These are phyloP conservation scores for Littorina saxatilis DNA, from an alignment of 1,140 invertebrate genomes.

Conservation along the genomic window DNA sequence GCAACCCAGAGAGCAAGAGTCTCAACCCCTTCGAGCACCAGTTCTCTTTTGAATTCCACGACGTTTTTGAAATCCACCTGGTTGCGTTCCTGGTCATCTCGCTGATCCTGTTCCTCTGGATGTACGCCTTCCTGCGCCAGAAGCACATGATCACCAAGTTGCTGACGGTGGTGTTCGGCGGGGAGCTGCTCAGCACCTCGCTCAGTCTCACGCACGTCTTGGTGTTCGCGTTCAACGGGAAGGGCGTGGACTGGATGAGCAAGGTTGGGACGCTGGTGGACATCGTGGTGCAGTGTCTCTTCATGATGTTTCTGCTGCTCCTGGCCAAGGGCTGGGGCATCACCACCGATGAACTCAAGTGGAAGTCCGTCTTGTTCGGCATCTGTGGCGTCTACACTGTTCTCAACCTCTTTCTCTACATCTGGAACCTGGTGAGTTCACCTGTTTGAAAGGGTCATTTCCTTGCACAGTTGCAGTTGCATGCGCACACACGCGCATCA, in stretches of 20 bases:
- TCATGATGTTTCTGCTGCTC: constrained; percentile 94
- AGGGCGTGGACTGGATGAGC: constrained; percentile 87
- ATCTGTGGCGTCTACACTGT: constrained; percentile 95
- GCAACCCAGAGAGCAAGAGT: constrained; percentile 84
- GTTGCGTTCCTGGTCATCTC: constrained; percentile 92
- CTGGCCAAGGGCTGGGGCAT: constrained; percentile 98
- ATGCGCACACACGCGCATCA: no score
- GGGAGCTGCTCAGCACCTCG: constrained; percentile 90
- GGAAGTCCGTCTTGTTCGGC: constrained; percentile 90
- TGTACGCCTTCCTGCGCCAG: constrained; percentile 91
- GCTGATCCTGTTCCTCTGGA: constrained; percentile 88
- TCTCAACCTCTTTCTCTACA: constrained; percentile 93
- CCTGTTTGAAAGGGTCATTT: neutral
- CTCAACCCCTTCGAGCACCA: constrained; percentile 92
- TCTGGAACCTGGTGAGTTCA: constrained; percentile 94
- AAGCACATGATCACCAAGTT: constrained; percentile 93
- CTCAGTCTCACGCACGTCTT: constrained; percentile 92
- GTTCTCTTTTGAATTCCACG: constrained; percentile 94
- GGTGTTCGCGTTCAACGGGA: constrained; percentile 92
- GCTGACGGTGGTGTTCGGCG: constrained; percentile 89
- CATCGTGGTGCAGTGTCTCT: constrained; percentile 92
- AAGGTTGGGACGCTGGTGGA: constrained; percentile 94
- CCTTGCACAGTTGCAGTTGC: no score
- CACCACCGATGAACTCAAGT: constrained; percentile 89
- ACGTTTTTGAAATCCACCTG: constrained; percentile 93